phyloP scores from a whole-genome alignment of 2,888 invertebrate species.

The Cataglyphis rosenhaueri region DNA sequence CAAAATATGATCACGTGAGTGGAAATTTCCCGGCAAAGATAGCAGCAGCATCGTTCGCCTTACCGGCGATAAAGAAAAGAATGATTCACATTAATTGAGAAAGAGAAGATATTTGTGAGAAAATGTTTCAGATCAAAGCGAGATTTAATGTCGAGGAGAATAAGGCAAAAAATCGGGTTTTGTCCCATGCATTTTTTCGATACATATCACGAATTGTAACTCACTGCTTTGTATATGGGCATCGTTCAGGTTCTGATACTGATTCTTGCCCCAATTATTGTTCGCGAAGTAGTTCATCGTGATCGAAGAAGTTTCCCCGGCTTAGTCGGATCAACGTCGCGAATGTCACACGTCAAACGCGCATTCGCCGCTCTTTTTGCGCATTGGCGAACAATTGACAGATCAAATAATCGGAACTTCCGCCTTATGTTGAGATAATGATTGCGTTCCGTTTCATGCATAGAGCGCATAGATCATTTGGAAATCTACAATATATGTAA shows the following conservation, averaged over 20 bases:
- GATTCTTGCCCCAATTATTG: constrained; percentile 73
- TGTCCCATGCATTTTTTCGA: too few relatives aligned
- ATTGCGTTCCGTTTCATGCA: too few relatives aligned
- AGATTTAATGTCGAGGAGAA: neutral
- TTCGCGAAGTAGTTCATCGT: constrained; percentile 74
- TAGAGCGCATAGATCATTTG: too few relatives aligned
- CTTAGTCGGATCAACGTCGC: neutral
- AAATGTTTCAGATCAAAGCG: neutral
- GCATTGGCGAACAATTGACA: neutral
- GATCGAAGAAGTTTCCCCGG: neutral
- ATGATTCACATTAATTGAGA: neutral
- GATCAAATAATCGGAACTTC: constrained; percentile 20
- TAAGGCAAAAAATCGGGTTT: neutral
- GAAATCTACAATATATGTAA: too few relatives aligned
- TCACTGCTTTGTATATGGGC: constrained; percentile 62
- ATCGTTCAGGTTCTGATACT: constrained; percentile 72
- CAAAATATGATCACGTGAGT: constrained; percentile 1
- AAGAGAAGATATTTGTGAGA: neutral
- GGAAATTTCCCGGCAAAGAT: constrained; percentile 2
- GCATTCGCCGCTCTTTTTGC: neutral
- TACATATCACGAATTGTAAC: constrained; percentile 1
- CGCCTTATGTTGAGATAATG: neutral
- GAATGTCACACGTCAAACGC: constrained; percentile 2
- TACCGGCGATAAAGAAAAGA: neutral
- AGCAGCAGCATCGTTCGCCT: neutral